Evolutionary conservation across 2,113 vertebrate genomes (phyloP).

Genomic region (Tinamus guttatus): DNA sequence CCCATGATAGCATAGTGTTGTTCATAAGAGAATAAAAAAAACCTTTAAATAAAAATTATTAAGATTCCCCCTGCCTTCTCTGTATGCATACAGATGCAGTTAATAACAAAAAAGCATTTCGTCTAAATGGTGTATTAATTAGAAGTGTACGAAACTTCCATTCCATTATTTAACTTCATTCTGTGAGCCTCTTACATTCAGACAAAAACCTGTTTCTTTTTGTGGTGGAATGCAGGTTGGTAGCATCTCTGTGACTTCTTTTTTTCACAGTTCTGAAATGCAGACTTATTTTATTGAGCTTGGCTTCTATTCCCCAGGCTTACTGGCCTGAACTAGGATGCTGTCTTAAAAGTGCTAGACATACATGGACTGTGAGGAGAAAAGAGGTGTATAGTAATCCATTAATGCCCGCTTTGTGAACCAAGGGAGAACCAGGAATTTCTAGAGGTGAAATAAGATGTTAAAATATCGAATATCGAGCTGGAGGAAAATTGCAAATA

Average conservation of each 20-base stretch:
- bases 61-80: background rate
- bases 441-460: background rate
- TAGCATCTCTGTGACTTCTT: background rate
- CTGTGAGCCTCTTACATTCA: background rate
- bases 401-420: background rate
- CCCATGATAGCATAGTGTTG: background rate
- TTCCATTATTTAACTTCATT: background rate
- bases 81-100: background rate
- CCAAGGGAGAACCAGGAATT: background rate
- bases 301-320: background rate
- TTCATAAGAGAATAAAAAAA: background rate
- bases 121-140: background rate
- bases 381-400: background rate
- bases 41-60: background rate
- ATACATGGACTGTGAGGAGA: too few species aligned
- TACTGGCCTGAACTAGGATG: background rate
- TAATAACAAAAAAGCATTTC: conserved; percentile 8
- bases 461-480: background rate
- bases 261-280: background rate
- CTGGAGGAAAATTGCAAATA: background rate
- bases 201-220: conserved; percentile 13
- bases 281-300: background rate
- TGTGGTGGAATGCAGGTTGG: background rate
- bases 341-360: background rate
- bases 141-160: conserved; percentile 6